Evolutionary conservation across 1,140 invertebrate species (phyloP).

Genomic region (Drosophila sucinea): DNA sequence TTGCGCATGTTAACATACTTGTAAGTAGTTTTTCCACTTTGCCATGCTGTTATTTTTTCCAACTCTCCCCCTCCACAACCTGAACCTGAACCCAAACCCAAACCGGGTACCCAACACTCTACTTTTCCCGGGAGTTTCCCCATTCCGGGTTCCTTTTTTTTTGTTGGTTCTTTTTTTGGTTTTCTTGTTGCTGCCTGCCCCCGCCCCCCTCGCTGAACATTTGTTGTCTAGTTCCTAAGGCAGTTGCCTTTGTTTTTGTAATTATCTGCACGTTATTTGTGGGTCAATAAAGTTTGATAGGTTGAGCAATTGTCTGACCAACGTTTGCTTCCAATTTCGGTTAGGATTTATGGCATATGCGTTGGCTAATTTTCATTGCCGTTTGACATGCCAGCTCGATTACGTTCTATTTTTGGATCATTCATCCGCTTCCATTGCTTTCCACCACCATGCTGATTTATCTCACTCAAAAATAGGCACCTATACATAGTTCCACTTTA

Average conservation of each 20-base stretch:
- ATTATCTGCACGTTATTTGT: conserved; percentile 83
- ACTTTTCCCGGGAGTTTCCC: not conserved
- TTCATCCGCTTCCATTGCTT: conserved; percentile 16
- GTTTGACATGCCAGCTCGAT: conserved; percentile 71
- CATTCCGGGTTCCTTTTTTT: conserved; percentile 17
- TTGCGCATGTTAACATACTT: conserved; percentile 82
- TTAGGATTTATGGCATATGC: conserved; percentile 67
- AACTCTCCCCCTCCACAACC: not conserved
- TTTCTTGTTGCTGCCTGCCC: too few species aligned
- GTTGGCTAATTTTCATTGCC: conserved; percentile 65
- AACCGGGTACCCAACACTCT: not conserved
- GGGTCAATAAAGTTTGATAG: conserved; percentile 82
- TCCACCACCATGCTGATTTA: conserved; percentile 59
- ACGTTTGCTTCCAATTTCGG: conserved; percentile 28
- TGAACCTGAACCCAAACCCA: too few species aligned
- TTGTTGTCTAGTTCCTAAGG: conserved; percentile 59
- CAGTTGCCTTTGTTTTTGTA: conserved; percentile 77
- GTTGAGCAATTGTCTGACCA: conserved; percentile 70
- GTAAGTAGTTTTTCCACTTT: conserved; percentile 82
- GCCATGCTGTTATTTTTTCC: conserved; percentile 39
- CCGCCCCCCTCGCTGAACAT: conserved; percentile 29
- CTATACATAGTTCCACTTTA: not conserved
- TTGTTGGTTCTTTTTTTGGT: conserved; percentile 25
- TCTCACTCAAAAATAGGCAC: conserved; percentile 51
- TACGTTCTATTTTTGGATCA: conserved; percentile 41